Base-by-base conservation (phyloP, 1,140 invertebrate species). In the Rhopalosiphum maidis region DNA sequence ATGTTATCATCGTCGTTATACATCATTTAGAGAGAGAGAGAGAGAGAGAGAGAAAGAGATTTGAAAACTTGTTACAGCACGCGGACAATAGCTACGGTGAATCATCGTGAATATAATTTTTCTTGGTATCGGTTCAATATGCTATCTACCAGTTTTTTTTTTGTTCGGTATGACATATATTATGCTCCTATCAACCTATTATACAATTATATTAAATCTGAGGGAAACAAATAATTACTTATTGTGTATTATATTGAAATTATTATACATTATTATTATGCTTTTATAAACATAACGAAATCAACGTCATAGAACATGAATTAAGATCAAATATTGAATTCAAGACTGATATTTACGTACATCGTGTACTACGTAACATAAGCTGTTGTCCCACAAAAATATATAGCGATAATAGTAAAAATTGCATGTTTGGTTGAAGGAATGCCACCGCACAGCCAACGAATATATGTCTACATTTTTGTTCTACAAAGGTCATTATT, bases 131-230 rank as follows among this genome's bases (percentile, higher is more conserved):
- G 60, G 60, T 77, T 77, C 60, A 77, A 77, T n/a, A n/a, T 77
- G 60, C 30, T 77, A 77, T 77, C n/a, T n/a, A n/a, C 15, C 15
- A 77, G 30, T n/a, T 23, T 77, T 68, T 68, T 68, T 68, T 68
- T 68, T n/a, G 60, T n/a, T 77, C 60, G 4, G 15, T n/a, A 77
- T n/a, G 60, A 77, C 60, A 77, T 68, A 68, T 30, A 7, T 30
- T 60, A 30, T 77, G 60, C 30, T 77, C 5, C 30, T 77, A 77
- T 77, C 3, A n/a, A 77, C 15, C 30, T 18, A n/a, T 77, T 77
- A 77, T n/a, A 77, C 60, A 77, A 77, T 77, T 77, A 77, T 77
- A 77, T 18, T 77, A 35, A n/a, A n/a, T 77, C n/a, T 77, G n/a
- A 77, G n/a, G 60, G n/a, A 35, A 77, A 77, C 30, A 77, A 68